These are phyloP conservation scores for Condylura cristata DNA, from an alignment of 2,113 vertebrate species.

Conservation along the genomic window DNA sequence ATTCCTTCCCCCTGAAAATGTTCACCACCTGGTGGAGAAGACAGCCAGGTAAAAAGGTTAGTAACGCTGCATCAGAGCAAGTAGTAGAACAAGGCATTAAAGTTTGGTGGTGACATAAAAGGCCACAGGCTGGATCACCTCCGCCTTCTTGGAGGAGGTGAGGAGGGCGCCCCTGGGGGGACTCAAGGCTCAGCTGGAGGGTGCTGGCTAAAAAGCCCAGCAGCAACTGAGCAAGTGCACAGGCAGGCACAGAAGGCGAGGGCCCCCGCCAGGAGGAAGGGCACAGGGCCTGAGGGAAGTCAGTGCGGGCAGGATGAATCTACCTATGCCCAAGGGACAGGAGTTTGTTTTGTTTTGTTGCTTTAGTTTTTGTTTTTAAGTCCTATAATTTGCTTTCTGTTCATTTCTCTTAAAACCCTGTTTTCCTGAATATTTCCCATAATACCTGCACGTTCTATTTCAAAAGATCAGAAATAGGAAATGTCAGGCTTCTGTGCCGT, in stretches of 20 bases:
- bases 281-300: neutral
- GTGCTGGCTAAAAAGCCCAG: neutral
- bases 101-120: neutral
- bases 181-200: neutral
- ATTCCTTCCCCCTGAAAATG: neutral
- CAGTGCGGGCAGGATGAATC: neutral
- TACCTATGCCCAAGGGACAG: rapidly evolving
- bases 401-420: neutral
- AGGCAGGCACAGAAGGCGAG: rapidly evolving
- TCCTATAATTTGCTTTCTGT: neutral
- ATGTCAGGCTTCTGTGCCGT: neutral
- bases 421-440: neutral
- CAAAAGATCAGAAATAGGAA: neutral
- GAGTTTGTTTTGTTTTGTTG: neutral
- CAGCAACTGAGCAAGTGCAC: neutral
- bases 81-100: neutral
- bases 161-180: rapidly evolving
- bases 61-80: neutral
- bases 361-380: neutral
- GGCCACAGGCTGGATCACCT: too few relatives aligned
- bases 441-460: neutral
- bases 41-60: neutral
- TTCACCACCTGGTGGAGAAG: neutral
- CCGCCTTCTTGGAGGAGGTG: neutral
- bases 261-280: neutral